Percentiles rank a stretch among this genome's conserved stretches.
These are phyloP conservation scores for Athalia cordata DNA, from an alignment of 2,888 invertebrate species.

Conservation along the genomic window DNA sequence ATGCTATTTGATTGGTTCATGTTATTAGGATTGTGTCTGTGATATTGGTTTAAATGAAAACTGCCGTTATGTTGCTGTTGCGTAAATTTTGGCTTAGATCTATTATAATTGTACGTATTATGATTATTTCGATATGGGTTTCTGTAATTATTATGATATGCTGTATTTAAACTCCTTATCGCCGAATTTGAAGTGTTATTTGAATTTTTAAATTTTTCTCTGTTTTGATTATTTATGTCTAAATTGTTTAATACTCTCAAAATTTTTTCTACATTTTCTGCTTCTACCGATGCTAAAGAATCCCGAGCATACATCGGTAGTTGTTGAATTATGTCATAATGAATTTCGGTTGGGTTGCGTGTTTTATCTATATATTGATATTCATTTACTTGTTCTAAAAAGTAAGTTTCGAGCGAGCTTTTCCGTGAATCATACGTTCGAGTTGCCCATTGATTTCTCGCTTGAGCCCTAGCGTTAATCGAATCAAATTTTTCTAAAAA, in stretches of 20 bases:
- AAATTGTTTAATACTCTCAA: conserved; percentile 46
- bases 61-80: not conserved
- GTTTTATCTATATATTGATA: conserved; percentile 43
- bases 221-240: conserved; percentile 36
- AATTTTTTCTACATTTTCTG: conserved; percentile 42
- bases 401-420: conserved; percentile 42
- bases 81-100: no score
- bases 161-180: not conserved
- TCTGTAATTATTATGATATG: not conserved
- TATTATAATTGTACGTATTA: not conserved
- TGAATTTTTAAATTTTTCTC: not conserved
- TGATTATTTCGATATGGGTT: not conserved
- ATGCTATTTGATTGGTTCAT: not conserved
- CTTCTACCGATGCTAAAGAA: conserved; percentile 47
- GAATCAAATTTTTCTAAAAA: conserved; percentile 48
- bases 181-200: not conserved
- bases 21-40: not conserved
- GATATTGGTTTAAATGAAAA: not conserved
- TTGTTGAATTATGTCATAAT: conserved; percentile 50
- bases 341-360: conserved; percentile 43
- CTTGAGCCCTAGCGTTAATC: conserved; percentile 34
- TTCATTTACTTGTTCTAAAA: conserved; percentile 45
- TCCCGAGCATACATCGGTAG: conserved; percentile 44
- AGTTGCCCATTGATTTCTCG: conserved; percentile 40
- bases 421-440: conserved; percentile 33